Evolutionary conservation across 92 coral and sea anemone genomes (phyloP), one percentile per base, ranked within the genome.

Genomic region (Porites lobata): DNA sequence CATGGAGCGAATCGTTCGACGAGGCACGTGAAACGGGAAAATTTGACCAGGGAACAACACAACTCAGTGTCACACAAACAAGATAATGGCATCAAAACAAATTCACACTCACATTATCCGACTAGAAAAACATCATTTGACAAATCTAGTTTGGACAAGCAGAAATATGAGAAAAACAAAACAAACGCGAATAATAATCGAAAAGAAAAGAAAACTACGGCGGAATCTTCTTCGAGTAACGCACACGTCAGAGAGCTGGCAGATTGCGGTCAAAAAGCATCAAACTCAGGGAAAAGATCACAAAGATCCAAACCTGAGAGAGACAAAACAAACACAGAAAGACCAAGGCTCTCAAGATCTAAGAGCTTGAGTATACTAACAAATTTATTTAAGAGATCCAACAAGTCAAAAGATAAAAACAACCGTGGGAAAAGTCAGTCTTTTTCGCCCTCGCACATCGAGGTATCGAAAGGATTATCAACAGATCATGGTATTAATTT

Each of bases 321-420:
- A 81, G 71, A 75, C 50, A 83, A 86, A 74, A 86, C 81, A 81
- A 86, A 87, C 91, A 93, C 62, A 1, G 80, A 83, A 32, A 86
- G 58, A 72, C 78, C 88, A 85, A 32, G 91, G 59, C 86, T 90
- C 84, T 76, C 82, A 53, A 89, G 87, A 65, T 87, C 93, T 69
- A 93, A 90, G 88, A 93, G 96, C 93, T 90, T 93, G 79, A 93
- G 83, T 83, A 89, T 81, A 93, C 93, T 93, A 43, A 86, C 93
- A 62, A 93, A 92, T 93, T 93, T 93, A 90, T 93, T 93, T 90
- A 93, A 87, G 81, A 91, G 91, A 38, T 90, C 96, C 22, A 83
- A 91, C 67, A 75, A 77, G 63, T 72, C 93, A 57, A 79, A 83
- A 74, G 87, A 69, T 58, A 79, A 84, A 77, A 66, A 69, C 75